Percentiles rank a stretch among this genome's conserved stretches.
Evolutionary conservation across 1,140 invertebrate species (phyloP).

Genomic region (Nymphalis io): DNA sequence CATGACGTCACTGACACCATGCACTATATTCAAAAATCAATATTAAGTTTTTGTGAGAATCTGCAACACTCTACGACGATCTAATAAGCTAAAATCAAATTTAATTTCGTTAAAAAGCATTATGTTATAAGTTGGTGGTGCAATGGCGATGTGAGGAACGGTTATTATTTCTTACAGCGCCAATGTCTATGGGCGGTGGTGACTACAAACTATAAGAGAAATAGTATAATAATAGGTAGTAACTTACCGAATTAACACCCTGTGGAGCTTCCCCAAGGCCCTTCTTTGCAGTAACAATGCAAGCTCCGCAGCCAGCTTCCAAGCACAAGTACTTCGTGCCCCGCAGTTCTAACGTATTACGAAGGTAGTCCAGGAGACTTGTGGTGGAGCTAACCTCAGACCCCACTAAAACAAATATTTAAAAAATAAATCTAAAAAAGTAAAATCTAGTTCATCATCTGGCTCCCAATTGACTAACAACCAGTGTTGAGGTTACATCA

Average conservation of each 20-base stretch:
- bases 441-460: too few species aligned
- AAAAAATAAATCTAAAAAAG: not conserved
- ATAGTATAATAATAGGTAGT: not conserved
- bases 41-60: not conserved
- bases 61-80: not conserved
- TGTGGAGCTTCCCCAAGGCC: not conserved
- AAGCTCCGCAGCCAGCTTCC: slow-evolving; percentile 91
- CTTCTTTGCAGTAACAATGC: slow-evolving; percentile 81
- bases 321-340: slow-evolving; percentile 90
- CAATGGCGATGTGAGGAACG: too few species aligned
- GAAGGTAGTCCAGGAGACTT: slow-evolving; percentile 60
- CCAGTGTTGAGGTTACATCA: too few species aligned
- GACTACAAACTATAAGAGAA: not conserved
- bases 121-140: too few species aligned
- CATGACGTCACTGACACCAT: slow-evolving; percentile 85
- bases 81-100: not conserved
- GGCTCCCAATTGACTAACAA: too few species aligned
- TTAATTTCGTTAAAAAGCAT: not conserved
- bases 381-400: slow-evolving; percentile 73
- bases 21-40: slow-evolving; percentile 78
- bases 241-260: slow-evolving; percentile 42
- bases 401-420: slow-evolving; percentile 67
- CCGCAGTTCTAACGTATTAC: slow-evolving; percentile 70
- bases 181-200: too few species aligned
- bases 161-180: too few species aligned